Base-by-base conservation (phyloP, 2,888 invertebrate species). In the Ethmia dodecea region DNA sequence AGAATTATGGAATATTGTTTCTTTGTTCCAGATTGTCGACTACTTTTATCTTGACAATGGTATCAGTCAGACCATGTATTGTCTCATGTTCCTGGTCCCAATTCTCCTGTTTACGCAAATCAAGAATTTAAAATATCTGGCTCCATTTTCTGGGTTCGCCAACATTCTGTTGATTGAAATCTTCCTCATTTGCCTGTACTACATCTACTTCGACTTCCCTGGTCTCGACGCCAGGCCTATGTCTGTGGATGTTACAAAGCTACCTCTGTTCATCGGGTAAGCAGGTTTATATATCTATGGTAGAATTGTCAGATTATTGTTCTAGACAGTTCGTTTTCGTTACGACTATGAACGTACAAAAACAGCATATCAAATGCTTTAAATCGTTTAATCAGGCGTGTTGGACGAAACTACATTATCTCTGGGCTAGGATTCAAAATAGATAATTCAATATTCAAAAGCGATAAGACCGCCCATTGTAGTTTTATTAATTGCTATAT, bases 131-230 rank as follows among this genome's bases (percentile, higher is more conserved):
- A 94, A 93, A 60, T 92, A 91, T 57, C 77, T 98, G 40, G 95
- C 97, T 1, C 95, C 96, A 0, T 94, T 97, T 66, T 97, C 98
- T 1, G 89, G 93, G 38, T 77, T 95, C 28, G 98, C 98, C 25
- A 98, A 98, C 62, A 42, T 93, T 8, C 89, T 94, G 15, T 91
- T 97, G 65, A 84, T 94, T 1, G 65, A 90, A 4, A 94, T 95
- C 2, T 92, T 98, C 55, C 84, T 88, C 12, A 92, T 98, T 45
- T 94, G 95, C 22, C 86, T 96, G 31, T 94, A 93, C 67, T 96
- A 93, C 64, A 89, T 96, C 63, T 91, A 95, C 57, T 81, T 81
- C 25, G 77, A 78, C 3, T 81, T 86, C 43, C 72, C 74, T 1
- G 56, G 64, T 29, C 73, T 84, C 37, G 72, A 78, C 9, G 77